These are phyloP conservation scores for Xenopus laevis DNA, from an alignment of 2,113 vertebrate species.

Conservation along the genomic window DNA sequence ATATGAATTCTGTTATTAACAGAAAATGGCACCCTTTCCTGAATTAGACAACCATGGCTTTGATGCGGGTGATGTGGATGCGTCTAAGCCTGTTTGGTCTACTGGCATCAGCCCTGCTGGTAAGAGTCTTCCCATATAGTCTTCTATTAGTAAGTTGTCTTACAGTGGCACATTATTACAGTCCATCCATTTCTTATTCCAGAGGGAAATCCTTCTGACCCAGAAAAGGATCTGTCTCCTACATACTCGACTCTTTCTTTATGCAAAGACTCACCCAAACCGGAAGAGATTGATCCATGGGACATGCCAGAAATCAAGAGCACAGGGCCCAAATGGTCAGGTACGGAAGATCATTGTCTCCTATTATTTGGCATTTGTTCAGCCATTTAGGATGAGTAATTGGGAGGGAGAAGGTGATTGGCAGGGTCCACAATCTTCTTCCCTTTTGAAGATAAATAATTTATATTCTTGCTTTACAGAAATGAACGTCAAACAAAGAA, in stretches of 20 bases:
- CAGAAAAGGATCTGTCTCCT: constrained; percentile 63
- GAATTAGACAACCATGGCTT: constrained; percentile 60
- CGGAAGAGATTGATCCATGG: constrained; percentile 73
- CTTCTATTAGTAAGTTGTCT: too few species aligned
- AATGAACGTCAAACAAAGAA: constrained; percentile 75
- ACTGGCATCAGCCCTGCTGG: constrained; percentile 48
- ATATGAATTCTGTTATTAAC: constrained; percentile 25
- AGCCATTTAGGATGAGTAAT: too few species aligned
- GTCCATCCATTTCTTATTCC: neutral
- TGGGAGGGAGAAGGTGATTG: neutral
- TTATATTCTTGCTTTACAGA: constrained; percentile 64
- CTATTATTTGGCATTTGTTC: too few species aligned
- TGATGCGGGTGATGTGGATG: constrained; percentile 46
- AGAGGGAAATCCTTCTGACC: constrained; percentile 9
- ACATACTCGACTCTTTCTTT: constrained; percentile 74
- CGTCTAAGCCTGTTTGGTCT: neutral
- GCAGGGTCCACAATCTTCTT: too few species aligned
- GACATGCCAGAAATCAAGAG: constrained; percentile 75
- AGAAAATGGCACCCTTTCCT: constrained; percentile 85
- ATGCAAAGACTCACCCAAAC: constrained; percentile 54
- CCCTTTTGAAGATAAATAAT: too few species aligned
- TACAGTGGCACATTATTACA: neutral
- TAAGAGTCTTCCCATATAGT: constrained; percentile 32
- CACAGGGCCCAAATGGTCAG: constrained; percentile 86
- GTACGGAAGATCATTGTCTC: constrained; percentile 57